These are phyloP conservation scores for Bibio marci DNA, from an alignment of 2,888 invertebrate species.

Conservation along the genomic window DNA sequence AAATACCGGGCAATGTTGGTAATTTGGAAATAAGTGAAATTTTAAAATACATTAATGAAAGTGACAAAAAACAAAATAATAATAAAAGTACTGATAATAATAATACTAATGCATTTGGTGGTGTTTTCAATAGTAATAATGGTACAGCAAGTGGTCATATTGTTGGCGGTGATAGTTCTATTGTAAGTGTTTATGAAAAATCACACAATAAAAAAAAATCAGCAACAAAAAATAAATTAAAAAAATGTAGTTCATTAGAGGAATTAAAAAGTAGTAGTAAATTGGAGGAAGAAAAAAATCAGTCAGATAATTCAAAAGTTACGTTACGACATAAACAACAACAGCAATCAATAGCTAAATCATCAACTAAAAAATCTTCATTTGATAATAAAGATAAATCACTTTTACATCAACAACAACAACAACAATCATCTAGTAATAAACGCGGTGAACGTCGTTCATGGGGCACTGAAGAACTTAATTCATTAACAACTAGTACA, in stretches of 20 bases:
- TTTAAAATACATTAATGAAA: too few species aligned
- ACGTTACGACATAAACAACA: constrained; percentile 19
- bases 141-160: too few species aligned
- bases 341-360: constrained; percentile 19
- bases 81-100: too few species aligned
- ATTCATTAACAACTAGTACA: constrained; percentile 22
- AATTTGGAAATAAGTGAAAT: too few species aligned
- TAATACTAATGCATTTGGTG: too few species aligned
- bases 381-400: neutral
- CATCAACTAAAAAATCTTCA: constrained; percentile 13
- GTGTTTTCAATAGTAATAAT: too few species aligned
- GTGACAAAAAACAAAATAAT: too few species aligned
- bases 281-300: constrained; percentile 41
- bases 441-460: constrained; percentile 36
- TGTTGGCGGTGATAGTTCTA: too few species aligned
- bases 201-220: constrained; percentile 32
- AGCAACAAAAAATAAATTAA: constrained; percentile 20
- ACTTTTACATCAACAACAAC: constrained; percentile 1
- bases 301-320: constrained; percentile 20
- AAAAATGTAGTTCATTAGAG: constrained; percentile 64
- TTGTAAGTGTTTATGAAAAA: too few species aligned
- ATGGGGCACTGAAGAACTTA: constrained; percentile 48
- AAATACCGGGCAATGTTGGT: constrained; percentile 62
- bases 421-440: constrained; percentile 5
- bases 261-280: constrained; percentile 57